Percentiles rank a stretch among this genome's conserved stretches.
Evolutionary conservation across 2,888 invertebrate genomes (phyloP).

Genomic region (Andrena haemorrhoa): DNA sequence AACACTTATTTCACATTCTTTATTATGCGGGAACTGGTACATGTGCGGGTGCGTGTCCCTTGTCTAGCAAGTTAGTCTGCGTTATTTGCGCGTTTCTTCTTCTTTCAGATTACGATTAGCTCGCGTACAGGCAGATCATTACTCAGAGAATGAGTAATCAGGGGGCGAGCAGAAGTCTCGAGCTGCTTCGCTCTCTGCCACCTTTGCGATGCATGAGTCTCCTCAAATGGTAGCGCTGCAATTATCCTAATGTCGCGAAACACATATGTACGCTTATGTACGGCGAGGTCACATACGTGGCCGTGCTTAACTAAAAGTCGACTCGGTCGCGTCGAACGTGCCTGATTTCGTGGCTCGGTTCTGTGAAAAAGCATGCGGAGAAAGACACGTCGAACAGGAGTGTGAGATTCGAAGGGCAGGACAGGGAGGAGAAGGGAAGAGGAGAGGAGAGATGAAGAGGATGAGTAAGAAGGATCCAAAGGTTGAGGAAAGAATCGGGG

Average conservation of each 20-base stretch:
- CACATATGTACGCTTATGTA: background rate
- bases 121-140: background rate
- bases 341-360: constrained; percentile 33
- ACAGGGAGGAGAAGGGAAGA: background rate
- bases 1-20: background rate
- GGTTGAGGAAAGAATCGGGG: constrained; percentile 85
- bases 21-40: background rate
- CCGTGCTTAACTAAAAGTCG: background rate
- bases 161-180: background rate
- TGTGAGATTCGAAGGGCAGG: constrained; percentile 10
- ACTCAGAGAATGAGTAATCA: background rate
- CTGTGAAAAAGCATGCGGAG: constrained; percentile 5
- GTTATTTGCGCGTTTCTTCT: background rate
- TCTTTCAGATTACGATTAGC: background rate
- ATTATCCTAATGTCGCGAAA: background rate
- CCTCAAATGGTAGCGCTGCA: too few species aligned
- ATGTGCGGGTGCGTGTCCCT: background rate
- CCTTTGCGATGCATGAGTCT: background rate
- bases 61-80: background rate
- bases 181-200: background rate
- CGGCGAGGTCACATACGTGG: background rate
- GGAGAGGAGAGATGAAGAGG: constrained; percentile 80
- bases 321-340: constrained; percentile 31
- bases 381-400: constrained; percentile 6
- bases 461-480: constrained; percentile 93